Conservation (phyloP, 1,140 invertebrate species). For the Argopecten irradians region DNA sequence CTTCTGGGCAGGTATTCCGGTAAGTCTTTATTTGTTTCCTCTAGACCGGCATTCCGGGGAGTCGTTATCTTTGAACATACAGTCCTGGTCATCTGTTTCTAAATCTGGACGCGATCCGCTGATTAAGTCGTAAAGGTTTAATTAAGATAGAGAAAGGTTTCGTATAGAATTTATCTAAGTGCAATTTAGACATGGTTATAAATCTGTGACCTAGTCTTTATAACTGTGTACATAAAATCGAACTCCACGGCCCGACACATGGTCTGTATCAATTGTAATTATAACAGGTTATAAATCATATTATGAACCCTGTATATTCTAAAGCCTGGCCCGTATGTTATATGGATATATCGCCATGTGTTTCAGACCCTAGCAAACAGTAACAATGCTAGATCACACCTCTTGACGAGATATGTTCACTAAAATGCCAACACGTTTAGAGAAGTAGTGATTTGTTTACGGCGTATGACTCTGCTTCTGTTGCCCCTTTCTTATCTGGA, state of each 20-base stretch:
- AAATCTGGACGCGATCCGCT: not conserved
- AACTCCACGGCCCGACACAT: not conserved
- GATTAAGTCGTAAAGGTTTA: not conserved
- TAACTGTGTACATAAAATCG: not conserved
- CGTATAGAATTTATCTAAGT: not conserved
- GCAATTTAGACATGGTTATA: not conserved
- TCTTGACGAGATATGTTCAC: too few relatives aligned
- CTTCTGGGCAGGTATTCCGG: conserved; percentile 65
- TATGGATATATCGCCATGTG: too few relatives aligned
- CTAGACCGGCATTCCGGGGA: not conserved
- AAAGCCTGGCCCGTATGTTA: too few relatives aligned
- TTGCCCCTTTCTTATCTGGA: too few relatives aligned
- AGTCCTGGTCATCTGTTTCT: not conserved
- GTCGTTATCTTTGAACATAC: not conserved
- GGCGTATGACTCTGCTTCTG: not conserved
- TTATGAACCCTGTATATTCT: too few relatives aligned
- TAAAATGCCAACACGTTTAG: too few relatives aligned
- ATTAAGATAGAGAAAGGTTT: not conserved
- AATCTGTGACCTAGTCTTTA: not conserved
- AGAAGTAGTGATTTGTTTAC: not conserved
- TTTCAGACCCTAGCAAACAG: not conserved
- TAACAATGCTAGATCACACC: too few relatives aligned
- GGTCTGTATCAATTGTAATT: not conserved
- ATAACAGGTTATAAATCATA: not conserved
- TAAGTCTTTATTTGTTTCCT: conserved; percentile 42